Conservation (phyloP, 2,113 vertebrate species). For the Peromyscus leucopus region DNA sequence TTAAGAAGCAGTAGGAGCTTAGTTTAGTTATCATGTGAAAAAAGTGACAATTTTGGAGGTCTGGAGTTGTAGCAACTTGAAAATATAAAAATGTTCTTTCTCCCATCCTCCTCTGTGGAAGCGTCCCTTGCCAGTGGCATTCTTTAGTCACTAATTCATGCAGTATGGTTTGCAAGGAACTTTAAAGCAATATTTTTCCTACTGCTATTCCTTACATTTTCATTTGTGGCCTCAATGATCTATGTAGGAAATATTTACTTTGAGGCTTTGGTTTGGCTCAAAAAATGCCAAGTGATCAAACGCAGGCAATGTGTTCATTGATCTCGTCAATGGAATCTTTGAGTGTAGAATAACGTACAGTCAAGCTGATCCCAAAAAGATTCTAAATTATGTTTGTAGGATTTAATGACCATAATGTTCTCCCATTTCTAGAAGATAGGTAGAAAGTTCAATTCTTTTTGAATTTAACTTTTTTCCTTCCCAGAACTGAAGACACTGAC, state of each 20-base stretch:
- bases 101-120: constrained; percentile 43
- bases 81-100: constrained; percentile 44
- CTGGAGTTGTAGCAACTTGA: constrained; percentile 54
- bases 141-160: constrained; percentile 78
- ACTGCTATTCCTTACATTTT: constrained; percentile 77
- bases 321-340: constrained; percentile 66
- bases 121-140: constrained; percentile 51
- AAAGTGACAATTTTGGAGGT: background rate
- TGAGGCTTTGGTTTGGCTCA: constrained; percentile 77
- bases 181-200: constrained; percentile 80
- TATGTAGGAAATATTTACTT: constrained; percentile 83
- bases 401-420: constrained; percentile 27
- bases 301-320: constrained; percentile 66
- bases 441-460: constrained; percentile 47
- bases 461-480: background rate
- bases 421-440: constrained; percentile 44
- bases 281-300: constrained; percentile 79
- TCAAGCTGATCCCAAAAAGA: constrained; percentile 36
- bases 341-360: constrained; percentile 58
- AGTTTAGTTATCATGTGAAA: constrained; percentile 38
- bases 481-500: background rate
- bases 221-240: constrained; percentile 79
- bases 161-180: constrained; percentile 75
- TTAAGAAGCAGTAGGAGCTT: background rate
- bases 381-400: constrained; percentile 58